Base-by-base conservation (phyloP, 1,140 invertebrate genomes). In the Drosophila triauraria region DNA sequence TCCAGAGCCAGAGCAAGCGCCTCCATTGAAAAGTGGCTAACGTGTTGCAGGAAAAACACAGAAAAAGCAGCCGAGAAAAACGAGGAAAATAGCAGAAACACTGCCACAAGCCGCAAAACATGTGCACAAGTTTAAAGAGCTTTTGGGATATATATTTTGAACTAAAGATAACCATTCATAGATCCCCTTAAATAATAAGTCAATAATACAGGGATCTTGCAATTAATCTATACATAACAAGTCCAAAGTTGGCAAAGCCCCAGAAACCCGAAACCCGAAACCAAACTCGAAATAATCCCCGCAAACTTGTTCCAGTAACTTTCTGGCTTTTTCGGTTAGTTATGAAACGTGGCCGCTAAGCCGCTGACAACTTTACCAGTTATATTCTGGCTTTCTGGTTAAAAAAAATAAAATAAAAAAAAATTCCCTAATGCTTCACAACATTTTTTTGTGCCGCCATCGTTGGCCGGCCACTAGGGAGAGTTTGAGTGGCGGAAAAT, bases 21-120 rank as follows among this genome's bases (percentile, higher is more conserved):
- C 59, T 70, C 60, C 50, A 83, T 69, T 83, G 63, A 80, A 83
- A 83, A 83, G 76, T 84, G 75, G 74, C 80, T 67, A 79, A 83
- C 80, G 81, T 80, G 76, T 76, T 83, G 47, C 65, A 68, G 61
- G 61, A 20, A 63, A 56, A 63, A 27, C 32, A 54, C 50, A 53
- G 53, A 42, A 57, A 42, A 43, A 25, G 23, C 15, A 51, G 23
- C 51, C 20, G 32, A 8, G 23, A 57, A 57, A 17, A 10, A 23
- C 17, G 27, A 62, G 60, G 58, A 54, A 78, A 48, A 69, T 35
- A 61, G 17, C 61, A 69, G 54, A 64, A 72, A 47, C 68, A 35
- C 32, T 15, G 44, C n/a, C 51, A 48, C 65, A 50, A 59, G 30
- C 69, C 69, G 23, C 54, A 74, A 60, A 60, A 72, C 53, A 72